Evolutionary conservation across 2,113 vertebrate genomes (phyloP).

Genomic region (Macaca fascicularis): DNA sequence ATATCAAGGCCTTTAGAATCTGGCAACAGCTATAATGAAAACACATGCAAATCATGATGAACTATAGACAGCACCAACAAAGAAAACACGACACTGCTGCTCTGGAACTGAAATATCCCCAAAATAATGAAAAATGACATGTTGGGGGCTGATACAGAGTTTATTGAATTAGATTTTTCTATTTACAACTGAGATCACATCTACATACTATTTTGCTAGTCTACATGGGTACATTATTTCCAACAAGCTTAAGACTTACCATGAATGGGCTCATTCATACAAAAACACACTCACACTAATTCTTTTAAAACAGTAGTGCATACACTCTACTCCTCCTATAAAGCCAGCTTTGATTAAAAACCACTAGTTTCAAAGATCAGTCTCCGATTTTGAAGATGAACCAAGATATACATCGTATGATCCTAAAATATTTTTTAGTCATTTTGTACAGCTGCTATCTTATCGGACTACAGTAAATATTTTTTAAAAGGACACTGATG

Average conservation of each 20-base stretch:
- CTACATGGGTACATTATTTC: constrained; percentile 85
- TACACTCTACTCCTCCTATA: constrained; percentile 85
- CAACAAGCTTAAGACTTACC: constrained; percentile 82
- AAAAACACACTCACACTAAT: constrained; percentile 68
- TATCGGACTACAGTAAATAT: constrained; percentile 78
- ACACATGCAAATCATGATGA: not conserved
- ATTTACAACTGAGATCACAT: constrained; percentile 91
- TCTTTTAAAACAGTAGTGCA: constrained; percentile 87
- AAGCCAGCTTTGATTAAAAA: constrained; percentile 84
- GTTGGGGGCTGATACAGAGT: constrained; percentile 87
- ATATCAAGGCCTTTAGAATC: not conserved
- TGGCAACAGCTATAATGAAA: constrained; percentile 16
- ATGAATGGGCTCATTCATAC: constrained; percentile 83
- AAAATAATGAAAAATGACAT: constrained; percentile 52
- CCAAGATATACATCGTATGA: constrained; percentile 72
- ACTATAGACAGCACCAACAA: not conserved
- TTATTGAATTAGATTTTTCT: constrained; percentile 87
- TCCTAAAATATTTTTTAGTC: constrained; percentile 76
- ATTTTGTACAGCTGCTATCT: constrained; percentile 77
- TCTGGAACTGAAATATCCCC: constrained; percentile 14
- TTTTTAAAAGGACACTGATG: constrained; percentile 68
- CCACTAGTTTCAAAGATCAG: constrained; percentile 80
- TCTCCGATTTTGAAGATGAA: constrained; percentile 78
- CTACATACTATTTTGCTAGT: constrained; percentile 84
- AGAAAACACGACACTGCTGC: not conserved